Evolutionary conservation across 2,888 invertebrate genomes (phyloP), one percentile per base, ranked within the genome.

Genomic region (Andrena hattorfiana): DNA sequence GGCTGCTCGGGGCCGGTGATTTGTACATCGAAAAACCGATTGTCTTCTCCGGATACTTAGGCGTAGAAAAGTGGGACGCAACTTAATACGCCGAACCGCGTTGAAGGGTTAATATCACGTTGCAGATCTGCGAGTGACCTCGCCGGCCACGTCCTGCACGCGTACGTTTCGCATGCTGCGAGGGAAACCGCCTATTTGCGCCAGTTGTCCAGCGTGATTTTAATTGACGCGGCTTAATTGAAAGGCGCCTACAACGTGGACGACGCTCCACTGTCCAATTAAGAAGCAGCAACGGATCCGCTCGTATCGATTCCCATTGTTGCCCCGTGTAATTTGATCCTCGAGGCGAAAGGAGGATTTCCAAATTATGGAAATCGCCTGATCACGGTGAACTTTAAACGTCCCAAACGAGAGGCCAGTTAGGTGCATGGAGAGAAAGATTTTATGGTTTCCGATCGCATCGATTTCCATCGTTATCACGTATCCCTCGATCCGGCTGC

Each of bases 81-180:
- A 87, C 74, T 75, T 81, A 75, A 87, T 87, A 85, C 83, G 62
- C 68, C 78, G 81, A 81, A 77, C 76, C 80, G 84, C 81, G 80
- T 77, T 79, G 79, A 82, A 86, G 77, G 81, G 72, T 87, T 79
- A 77, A 77, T 79, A 81, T 84, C 77, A 67, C 74, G 59, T 79
- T 77, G 73, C 85, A 70, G 81, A 78, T 78, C 72, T 66, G 56
- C 68, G 62, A 73, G 68, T 26, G 76, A 81, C 85, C 81, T 78
- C 82, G 56, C 13, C 56, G 79, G 42, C 59, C 59, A 16, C 71
- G 63, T 23, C 42, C 8, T 49, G 62, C 51, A 51, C 26, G 67
- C 28, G 32, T 63, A 54, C 74, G 78, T 70, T 69, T 69, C 42
- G 76, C 72, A 64, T 8, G 64, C 76, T 81, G 51, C 75, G 35